Base-by-base conservation (phyloP, 2,888 invertebrate species). In the Uloborus plumipes region DNA sequence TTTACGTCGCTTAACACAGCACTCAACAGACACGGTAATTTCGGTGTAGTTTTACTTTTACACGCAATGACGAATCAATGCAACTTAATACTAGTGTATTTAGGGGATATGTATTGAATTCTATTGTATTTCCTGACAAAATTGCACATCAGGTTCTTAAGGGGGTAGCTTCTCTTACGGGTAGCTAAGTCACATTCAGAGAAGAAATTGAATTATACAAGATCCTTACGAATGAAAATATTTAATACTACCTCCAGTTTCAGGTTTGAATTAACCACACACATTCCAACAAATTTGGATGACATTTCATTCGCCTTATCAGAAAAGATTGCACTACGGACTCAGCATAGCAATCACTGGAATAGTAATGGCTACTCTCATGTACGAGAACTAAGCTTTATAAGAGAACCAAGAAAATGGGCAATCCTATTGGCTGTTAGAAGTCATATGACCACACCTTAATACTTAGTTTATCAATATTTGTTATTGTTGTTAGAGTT, bases 361-460 rank as follows among this genome's bases (percentile, higher is more conserved):
- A 69, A 65, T 55, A 61, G 73, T 62, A 83, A 83, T 83, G 82
- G 82, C 82, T 83, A 77, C 82, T 61, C 61, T 69, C 61, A 62
- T 66, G 62, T 77, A 77, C 77, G 51, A 71, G 72, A 67, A 49
- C 62, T 51, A n/a, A 39, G 72, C 76, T 83, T 77, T 73, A 72
- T 72, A 76, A 75, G 65, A 76, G 71, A 82, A 66, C 55, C 51
- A 49, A 53, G 31, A 50, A 72, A 65, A 51, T 66, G 64, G 47
- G 72, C 69, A 55, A 49, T 76, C 72, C 71, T 72, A 83, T 83
- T 83, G 83, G 83, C 75, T 77, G 76, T 20, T 77, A 55, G 50
- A 20, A 65, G 66, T 83, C 83, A 83, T 75, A 73, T 83, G 83
- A 83, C 83, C 77, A 72, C 83, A 69, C 83, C 77, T 73, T 67